Evolutionary conservation across 2,797 vertebrate genomes (phyloP).

Genomic region (Pyrrhura leucotis): DNA sequence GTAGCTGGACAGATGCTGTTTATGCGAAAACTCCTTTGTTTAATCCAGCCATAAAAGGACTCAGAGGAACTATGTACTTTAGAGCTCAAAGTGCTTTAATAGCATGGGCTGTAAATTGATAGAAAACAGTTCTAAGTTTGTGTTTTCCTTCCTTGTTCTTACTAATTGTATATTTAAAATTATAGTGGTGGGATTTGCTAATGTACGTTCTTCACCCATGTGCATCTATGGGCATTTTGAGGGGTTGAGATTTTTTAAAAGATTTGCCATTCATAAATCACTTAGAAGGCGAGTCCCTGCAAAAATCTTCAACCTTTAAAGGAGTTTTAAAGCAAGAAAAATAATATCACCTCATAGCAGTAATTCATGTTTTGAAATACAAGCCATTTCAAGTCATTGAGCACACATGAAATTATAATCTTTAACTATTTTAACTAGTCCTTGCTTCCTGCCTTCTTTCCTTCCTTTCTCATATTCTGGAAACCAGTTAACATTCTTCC

Average conservation of each 20-base stretch:
- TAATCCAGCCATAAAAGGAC: background rate
- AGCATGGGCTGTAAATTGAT: background rate
- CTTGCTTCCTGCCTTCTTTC: constrained; percentile 63
- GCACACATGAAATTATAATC: constrained; percentile 20
- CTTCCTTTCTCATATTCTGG: constrained; percentile 68
- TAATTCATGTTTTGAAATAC: constrained; percentile 23
- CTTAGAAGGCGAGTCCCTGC: background rate
- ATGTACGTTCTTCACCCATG: background rate
- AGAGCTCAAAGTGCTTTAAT: background rate
- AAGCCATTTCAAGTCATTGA: background rate
- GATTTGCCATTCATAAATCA: background rate
- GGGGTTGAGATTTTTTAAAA: background rate
- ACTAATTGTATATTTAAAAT: background rate
- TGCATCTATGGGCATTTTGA: background rate
- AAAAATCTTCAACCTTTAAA: background rate
- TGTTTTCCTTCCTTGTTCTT: background rate
- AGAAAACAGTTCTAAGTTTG: background rate
- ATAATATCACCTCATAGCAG: background rate
- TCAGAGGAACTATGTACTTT: background rate
- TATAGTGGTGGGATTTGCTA: background rate
- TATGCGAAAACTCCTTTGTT: background rate
- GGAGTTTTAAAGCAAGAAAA: background rate
- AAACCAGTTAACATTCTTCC: constrained; percentile 59
- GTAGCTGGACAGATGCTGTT: background rate
- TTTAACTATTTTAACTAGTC: constrained; percentile 56